phyloP scores from a whole-genome alignment of 2,113 vertebrate genomes.

The Peromyscus polionotus region DNA sequence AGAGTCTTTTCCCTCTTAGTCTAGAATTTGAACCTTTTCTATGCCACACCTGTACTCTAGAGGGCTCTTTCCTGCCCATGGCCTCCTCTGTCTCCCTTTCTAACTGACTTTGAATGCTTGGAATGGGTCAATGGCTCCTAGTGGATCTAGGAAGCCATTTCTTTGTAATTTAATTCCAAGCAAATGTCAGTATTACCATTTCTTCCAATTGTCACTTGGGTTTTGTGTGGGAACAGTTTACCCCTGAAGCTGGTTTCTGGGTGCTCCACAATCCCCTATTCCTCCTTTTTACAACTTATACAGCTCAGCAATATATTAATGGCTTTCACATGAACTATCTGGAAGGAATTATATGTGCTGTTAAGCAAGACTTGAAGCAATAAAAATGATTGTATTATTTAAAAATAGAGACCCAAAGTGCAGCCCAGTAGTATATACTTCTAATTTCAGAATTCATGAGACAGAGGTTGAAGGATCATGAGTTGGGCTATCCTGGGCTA shows the following conservation, averaged over 20 bases:
- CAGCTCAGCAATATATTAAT: neutral
- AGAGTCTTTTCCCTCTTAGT: neutral
- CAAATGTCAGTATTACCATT: neutral
- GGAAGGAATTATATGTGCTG: neutral
- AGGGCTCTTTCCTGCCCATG: neutral
- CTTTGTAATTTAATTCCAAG: neutral
- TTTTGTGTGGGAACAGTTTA: neutral
- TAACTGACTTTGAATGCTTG: neutral
- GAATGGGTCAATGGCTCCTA: neutral
- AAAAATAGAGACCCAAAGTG: neutral
- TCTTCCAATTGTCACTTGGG: neutral
- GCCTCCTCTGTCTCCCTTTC: neutral
- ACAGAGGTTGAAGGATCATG: neutral
- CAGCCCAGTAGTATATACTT: neutral
- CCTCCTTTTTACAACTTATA: neutral
- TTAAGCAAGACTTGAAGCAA: neutral
- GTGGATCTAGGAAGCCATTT: neutral
- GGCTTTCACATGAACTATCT: neutral
- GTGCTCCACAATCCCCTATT: rapidly evolving
- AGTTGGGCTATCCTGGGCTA: neutral
- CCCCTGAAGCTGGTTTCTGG: neutral
- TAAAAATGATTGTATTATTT: neutral
- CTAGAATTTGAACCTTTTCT: neutral
- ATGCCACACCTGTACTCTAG: neutral
- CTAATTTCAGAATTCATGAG: neutral